phyloP scores from a whole-genome alignment of 1,140 invertebrate species.

The Cheumatopsyche charites region DNA sequence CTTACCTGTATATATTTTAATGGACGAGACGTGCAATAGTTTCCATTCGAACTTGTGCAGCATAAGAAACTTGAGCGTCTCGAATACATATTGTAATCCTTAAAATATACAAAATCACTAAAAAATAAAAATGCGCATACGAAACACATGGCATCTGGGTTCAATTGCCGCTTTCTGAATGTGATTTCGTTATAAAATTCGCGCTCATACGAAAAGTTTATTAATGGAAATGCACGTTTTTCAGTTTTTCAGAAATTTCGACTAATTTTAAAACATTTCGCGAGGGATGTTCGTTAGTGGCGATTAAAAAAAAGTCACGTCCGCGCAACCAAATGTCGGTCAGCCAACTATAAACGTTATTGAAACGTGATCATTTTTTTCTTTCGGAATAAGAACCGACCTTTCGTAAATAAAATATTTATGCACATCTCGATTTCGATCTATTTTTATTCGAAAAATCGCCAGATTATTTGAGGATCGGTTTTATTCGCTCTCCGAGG shows the following conservation, averaged over 20 bases:
- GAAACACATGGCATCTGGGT: not conserved
- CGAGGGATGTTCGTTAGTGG: too few species aligned
- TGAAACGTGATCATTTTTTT: slow-evolving; percentile 11
- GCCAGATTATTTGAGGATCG: too few species aligned
- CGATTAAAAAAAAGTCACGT: slow-evolving; percentile 15
- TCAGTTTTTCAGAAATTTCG: too few species aligned
- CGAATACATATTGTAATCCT: not conserved
- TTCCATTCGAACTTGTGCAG: too few species aligned
- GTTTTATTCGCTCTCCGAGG: not conserved
- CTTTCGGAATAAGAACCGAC: not conserved
- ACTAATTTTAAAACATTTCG: too few species aligned
- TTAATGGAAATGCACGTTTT: too few species aligned
- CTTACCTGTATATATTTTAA: too few species aligned
- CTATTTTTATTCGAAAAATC: too few species aligned
- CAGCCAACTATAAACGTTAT: not conserved
- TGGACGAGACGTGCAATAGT: too few species aligned
- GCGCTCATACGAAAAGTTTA: too few species aligned
- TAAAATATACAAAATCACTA: not conserved
- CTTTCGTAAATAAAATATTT: not conserved
- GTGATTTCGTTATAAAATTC: too few species aligned
- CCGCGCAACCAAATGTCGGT: not conserved
- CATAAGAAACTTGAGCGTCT: too few species aligned
- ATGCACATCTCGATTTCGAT: not conserved
- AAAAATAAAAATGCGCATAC: not conserved
- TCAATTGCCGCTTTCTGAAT: slow-evolving; percentile 2